Evolutionary conservation across 2,797 vertebrate genomes (phyloP).

Genomic region (Onychomys leucogaster): DNA sequence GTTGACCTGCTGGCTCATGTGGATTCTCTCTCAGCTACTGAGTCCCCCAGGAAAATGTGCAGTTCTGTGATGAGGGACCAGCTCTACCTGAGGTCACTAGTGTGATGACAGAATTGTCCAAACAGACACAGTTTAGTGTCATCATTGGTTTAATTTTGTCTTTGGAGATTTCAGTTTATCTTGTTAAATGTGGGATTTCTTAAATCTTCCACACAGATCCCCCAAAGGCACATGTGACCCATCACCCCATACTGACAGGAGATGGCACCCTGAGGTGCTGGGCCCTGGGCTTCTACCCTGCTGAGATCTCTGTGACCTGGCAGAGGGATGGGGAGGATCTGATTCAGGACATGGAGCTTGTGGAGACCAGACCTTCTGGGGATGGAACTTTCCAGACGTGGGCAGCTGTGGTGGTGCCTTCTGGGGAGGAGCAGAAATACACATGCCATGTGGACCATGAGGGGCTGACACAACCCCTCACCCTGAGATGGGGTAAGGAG

Average conservation of each 20-base stretch:
- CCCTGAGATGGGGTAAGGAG: constrained; percentile 6
- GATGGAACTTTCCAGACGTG: not conserved
- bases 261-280: not conserved
- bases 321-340: not conserved
- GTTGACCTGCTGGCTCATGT: not conserved
- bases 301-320: not conserved
- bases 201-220: no score
- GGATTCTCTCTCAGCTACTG: not conserved
- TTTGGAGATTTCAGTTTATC: not conserved
- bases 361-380: not conserved
- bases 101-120: not conserved
- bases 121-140: not conserved
- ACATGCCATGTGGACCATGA: not conserved
- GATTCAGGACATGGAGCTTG: not conserved
- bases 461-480: not conserved
- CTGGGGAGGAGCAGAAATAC: constrained; percentile 24
- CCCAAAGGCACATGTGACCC: not conserved
- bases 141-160: not conserved
- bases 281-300: not conserved
- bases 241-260: not conserved
- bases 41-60: not conserved
- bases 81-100: not conserved
- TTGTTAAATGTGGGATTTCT: not conserved
- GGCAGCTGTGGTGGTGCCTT: not conserved
- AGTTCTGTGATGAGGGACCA: not conserved